Evolutionary conservation across 2,113 vertebrate genomes (phyloP).

Genomic region (Myxocyprinus asiaticus): DNA sequence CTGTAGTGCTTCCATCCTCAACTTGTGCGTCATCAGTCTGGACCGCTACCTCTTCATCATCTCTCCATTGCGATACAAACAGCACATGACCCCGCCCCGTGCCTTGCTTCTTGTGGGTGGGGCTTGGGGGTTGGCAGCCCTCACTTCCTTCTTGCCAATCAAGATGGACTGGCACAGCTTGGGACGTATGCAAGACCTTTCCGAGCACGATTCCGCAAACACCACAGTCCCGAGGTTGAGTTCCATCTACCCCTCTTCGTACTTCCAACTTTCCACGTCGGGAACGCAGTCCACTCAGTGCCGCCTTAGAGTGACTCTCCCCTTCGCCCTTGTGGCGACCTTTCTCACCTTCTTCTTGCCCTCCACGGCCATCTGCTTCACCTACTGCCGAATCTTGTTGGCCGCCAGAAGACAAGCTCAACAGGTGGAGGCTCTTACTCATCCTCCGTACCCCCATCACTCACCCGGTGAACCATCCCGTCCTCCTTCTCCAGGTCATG

Average conservation of each 20-base stretch:
- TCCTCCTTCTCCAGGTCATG: constrained; percentile 66
- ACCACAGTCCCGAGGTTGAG: constrained; percentile 52
- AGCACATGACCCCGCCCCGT: constrained; percentile 87
- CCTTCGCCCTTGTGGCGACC: constrained; percentile 90
- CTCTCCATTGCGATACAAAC: constrained; percentile 92
- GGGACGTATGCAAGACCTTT: constrained; percentile 59
- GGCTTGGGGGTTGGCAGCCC: constrained; percentile 85
- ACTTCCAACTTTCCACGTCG: constrained; percentile 64
- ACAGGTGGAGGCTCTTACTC: constrained; percentile 86
- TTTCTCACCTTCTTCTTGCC: constrained; percentile 95
- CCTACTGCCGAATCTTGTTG: constrained; percentile 92
- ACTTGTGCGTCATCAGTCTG: constrained; percentile 95
- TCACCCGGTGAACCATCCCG: constrained; percentile 76
- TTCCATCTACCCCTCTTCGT: constrained; percentile 63
- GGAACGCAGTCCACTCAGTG: constrained; percentile 78
- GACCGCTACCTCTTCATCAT: constrained; percentile 96
- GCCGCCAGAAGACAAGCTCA: constrained; percentile 86
- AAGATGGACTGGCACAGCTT: constrained; percentile 92
- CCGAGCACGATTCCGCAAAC: constrained; percentile 10
- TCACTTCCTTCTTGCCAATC: constrained; percentile 94
- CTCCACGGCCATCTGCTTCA: constrained; percentile 92
- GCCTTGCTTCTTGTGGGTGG: constrained; percentile 85
- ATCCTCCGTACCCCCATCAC: constrained; percentile 71
- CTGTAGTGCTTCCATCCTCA: constrained; percentile 97
- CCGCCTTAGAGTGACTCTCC: constrained; percentile 86